A percentile compares a stretch with the other conserved stretches of the same genome.
Evolutionary conservation across 1,140 invertebrate genomes (phyloP).

Genomic region (Habropoda laboriosa): DNA sequence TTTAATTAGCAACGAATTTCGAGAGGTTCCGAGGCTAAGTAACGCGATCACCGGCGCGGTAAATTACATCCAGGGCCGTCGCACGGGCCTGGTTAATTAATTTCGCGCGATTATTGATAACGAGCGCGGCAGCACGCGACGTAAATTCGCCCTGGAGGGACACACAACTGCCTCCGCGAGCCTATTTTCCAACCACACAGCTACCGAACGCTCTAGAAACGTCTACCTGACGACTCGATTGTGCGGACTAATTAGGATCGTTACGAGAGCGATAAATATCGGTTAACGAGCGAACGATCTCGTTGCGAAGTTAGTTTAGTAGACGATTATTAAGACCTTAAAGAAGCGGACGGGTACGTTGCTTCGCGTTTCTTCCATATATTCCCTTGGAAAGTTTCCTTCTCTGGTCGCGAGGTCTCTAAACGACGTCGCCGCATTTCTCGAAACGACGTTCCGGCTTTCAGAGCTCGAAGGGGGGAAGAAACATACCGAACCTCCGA

Average conservation of each 20-base stretch:
- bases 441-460: not conserved
- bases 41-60: not conserved
- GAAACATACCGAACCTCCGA: not conserved
- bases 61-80: not conserved
- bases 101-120: constrained; percentile 7
- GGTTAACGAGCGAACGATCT: not conserved
- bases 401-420: not conserved
- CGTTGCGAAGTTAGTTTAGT: not conserved
- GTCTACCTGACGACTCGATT: not conserved
- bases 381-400: not conserved
- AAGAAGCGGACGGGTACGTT: not conserved
- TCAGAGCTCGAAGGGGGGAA: not conserved
- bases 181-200: too few species aligned
- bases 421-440: not conserved
- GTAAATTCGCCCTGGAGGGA: not conserved
- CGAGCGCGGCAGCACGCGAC: not conserved
- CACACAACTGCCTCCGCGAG: not conserved
- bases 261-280: not conserved
- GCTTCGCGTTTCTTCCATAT: not conserved
- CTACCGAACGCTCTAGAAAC: not conserved
- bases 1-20: constrained; percentile 19
- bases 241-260: constrained; percentile 5
- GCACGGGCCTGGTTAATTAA: constrained; percentile 7
- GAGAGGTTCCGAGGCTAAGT: not conserved
- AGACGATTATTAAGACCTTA: not conserved